Conservation (phyloP, 2,113 vertebrate genomes). For the Antechinus stuartii region DNA sequence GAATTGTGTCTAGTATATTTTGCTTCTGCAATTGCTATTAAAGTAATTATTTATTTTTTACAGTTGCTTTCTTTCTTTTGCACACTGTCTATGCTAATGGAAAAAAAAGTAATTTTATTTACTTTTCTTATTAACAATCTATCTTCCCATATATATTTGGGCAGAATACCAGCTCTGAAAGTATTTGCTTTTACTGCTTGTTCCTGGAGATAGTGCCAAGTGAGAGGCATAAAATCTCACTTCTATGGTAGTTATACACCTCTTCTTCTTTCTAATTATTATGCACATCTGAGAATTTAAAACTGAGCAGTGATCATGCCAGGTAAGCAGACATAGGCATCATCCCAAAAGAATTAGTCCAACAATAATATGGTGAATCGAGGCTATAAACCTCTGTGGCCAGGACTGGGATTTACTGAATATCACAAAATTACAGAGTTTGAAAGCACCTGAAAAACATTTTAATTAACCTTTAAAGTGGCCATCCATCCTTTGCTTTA, state of each 20-base stretch:
- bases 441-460: background rate
- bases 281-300: too few species aligned
- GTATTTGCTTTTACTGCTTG: background rate
- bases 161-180: background rate
- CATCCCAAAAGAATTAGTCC: background rate
- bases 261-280: too few species aligned
- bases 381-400: background rate
- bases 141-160: background rate
- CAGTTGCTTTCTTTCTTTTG: background rate
- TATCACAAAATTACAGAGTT: background rate
- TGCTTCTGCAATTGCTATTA: slow-evolving; percentile 35
- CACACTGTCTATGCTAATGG: background rate
- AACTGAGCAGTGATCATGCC: too few species aligned
- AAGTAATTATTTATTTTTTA: background rate
- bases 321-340: background rate
- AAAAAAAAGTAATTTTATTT: background rate
- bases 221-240: background rate
- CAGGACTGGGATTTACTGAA: too few species aligned
- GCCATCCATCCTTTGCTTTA: too few species aligned
- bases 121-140: background rate
- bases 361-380: background rate
- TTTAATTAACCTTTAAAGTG: too few species aligned
- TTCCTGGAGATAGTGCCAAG: background rate
- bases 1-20: slow-evolving; percentile 9
- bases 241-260: background rate